Evolutionary conservation across 2,797 vertebrate genomes (phyloP).

Genomic region (Xerus rutilus): DNA sequence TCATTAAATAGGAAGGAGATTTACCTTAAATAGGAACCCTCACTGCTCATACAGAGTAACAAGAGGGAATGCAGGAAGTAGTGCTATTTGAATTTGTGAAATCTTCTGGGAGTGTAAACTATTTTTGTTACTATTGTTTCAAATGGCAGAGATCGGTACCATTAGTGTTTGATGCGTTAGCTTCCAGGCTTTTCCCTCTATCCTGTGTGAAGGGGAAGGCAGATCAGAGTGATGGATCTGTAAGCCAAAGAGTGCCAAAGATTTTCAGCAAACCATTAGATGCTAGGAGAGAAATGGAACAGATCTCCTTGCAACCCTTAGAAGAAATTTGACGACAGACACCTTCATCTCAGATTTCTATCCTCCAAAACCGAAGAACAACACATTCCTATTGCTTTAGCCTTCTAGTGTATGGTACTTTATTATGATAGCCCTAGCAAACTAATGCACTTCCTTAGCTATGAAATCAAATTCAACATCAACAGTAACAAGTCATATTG

Average conservation of each 20-base stretch:
- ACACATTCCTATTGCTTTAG: not conserved
- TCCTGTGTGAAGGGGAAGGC: not conserved
- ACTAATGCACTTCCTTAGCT: not conserved
- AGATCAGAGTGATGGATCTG: not conserved
- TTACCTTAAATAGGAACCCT: not conserved
- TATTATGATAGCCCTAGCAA: not conserved
- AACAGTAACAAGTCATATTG: not conserved
- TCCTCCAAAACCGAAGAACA: not conserved
- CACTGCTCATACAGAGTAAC: not conserved
- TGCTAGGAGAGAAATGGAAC: not conserved
- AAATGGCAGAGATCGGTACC: not conserved
- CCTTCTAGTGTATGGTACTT: not conserved
- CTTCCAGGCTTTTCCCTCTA: not conserved
- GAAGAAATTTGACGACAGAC: not conserved
- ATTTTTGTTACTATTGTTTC: not conserved
- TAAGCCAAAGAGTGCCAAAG: not conserved
- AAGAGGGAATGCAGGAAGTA: not conserved
- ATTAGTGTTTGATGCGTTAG: not conserved
- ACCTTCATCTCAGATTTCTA: not conserved
- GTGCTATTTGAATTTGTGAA: not conserved
- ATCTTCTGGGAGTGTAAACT: not conserved
- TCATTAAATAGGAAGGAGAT: not conserved
- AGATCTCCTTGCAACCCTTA: not conserved
- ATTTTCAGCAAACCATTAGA: not conserved
- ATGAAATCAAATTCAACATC: not conserved